phyloP scores from a whole-genome alignment of 2,113 vertebrate genomes.

The Aptenodytes forsteri region DNA sequence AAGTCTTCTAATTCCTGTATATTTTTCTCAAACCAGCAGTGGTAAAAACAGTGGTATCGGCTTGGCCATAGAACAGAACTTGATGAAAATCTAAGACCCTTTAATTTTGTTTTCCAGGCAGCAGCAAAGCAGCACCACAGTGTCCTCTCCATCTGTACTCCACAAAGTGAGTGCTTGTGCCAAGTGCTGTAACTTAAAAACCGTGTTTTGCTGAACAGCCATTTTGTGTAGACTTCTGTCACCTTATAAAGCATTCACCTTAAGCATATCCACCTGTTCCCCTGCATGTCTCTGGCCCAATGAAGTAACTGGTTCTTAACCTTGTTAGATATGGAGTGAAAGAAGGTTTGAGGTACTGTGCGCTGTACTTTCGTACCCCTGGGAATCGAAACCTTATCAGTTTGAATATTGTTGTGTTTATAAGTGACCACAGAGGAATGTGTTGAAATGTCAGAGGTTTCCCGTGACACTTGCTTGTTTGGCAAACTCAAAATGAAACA shows the following conservation, averaged over 20 bases:
- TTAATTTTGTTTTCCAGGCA: constrained; percentile 65
- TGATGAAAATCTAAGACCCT: neutral
- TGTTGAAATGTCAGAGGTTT: neutral
- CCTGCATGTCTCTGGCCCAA: neutral
- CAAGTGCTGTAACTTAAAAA: constrained; percentile 20
- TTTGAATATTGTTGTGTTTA: neutral
- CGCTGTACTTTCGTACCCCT: neutral
- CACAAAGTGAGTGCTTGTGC: constrained; percentile 58
- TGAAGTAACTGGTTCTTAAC: neutral
- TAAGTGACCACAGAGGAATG: neutral
- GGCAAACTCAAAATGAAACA: neutral
- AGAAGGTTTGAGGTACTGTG: neutral
- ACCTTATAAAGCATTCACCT: neutral
- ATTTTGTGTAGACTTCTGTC: constrained; percentile 1
- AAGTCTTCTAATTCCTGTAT: neutral
- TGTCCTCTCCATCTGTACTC: constrained; percentile 64
- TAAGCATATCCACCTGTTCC: constrained; percentile 9
- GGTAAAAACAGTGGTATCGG: neutral
- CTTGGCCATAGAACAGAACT: neutral
- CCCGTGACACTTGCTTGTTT: neutral
- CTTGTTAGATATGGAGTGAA: neutral
- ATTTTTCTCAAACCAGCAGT: neutral
- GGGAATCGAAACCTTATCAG: neutral
- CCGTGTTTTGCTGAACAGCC: neutral
- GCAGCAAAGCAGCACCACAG: constrained; percentile 25